Evolutionary conservation across 1,140 invertebrate species (phyloP), one percentile per base, ranked within the genome.

Genomic region (Temnothorax longispinosus): DNA sequence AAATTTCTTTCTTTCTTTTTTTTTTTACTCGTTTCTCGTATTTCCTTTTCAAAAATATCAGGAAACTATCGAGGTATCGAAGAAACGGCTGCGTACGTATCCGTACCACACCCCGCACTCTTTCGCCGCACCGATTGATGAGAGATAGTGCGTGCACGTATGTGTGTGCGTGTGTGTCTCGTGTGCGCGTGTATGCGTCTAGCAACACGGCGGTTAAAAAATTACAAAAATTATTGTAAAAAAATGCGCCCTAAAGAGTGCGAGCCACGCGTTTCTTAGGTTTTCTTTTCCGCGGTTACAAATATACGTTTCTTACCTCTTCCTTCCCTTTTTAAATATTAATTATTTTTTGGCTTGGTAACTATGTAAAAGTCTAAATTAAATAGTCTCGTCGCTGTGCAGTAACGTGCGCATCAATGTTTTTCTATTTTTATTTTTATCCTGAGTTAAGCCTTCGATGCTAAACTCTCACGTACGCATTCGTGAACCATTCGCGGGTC

Each of bases 341-440:
- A 93, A 76, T 90, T 92, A 93, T 91, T 92, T 92, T 93, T 94
- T 94, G 93, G 92, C 93, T 93, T 94, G 93, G 92, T 94, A 94
- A 94, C 93, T 94, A 92, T 89, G 74, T 89, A 92, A 92, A 65
- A 88, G 62, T 91, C 88, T 94, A 93, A 92, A 93, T 93, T 93
- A 94, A 93, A 92, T 92, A 92, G 71, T 80, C 81, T 78, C 62
- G 54, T 87, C 21, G 15, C 85, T 54, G 62, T 60, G 67, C 27
- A 27, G 27, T 87, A 67, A 85, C 69, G 65, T 65, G 32, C 60
- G 62, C 32, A 47, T 64, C 27, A 44, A 62, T 56, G 44, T 78
- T 85, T 85, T 1, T 44, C 38, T 27, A 27, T 1, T 21, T 41
- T 69, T 65, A 21, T 77, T 62, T 60, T 76, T 3, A 13, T 76